These are phyloP conservation scores for Oikopleura dioica DNA, from an alignment of 23 tunicate species.

Conservation along the genomic window DNA sequence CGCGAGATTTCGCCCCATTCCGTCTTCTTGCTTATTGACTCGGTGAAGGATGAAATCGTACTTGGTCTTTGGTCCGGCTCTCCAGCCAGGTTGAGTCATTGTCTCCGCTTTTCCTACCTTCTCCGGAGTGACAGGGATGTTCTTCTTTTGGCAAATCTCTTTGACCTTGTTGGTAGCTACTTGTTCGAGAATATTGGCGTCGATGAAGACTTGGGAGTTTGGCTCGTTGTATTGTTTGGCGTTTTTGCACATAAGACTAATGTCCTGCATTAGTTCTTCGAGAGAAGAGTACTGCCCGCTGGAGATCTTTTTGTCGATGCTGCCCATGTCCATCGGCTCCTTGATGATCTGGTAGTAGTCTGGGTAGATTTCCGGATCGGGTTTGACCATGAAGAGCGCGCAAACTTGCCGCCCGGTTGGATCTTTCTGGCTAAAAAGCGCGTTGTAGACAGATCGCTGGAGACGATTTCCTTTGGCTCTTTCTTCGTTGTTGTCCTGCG, in stretches of 20 bases:
- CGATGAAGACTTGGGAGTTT: slow-evolving; percentile 62
- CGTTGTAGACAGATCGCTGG: slow-evolving; percentile 22
- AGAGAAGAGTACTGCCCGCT: slow-evolving; percentile 35
- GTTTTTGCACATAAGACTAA: slow-evolving; percentile 68
- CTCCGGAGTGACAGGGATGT: neutral
- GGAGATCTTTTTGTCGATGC: slow-evolving; percentile 43
- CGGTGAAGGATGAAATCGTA: slow-evolving; percentile 3
- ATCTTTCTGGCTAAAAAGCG: slow-evolving; percentile 30
- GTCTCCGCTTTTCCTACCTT: neutral
- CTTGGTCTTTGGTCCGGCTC: neutral
- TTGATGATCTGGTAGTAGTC: slow-evolving; percentile 79
- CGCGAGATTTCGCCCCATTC: slow-evolving; percentile 42
- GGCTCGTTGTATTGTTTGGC: slow-evolving; percentile 92
- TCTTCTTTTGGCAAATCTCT: slow-evolving; percentile 26
- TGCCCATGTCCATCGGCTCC: slow-evolving; percentile 85
- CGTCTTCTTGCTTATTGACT: slow-evolving; percentile 19
- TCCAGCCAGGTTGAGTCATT: neutral
- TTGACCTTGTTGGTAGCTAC: slow-evolving; percentile 26
- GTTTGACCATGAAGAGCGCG: slow-evolving; percentile 54
- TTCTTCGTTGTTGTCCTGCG: too few relatives aligned
- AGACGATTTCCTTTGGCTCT: neutral
- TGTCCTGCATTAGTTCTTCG: slow-evolving; percentile 43
- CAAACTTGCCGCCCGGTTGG: slow-evolving; percentile 52
- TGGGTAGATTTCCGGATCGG: slow-evolving; percentile 67
- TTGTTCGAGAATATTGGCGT: slow-evolving; percentile 45